phyloP scores from a whole-genome alignment of 2,113 vertebrate species.

The Cephalopholis sonnerati region DNA sequence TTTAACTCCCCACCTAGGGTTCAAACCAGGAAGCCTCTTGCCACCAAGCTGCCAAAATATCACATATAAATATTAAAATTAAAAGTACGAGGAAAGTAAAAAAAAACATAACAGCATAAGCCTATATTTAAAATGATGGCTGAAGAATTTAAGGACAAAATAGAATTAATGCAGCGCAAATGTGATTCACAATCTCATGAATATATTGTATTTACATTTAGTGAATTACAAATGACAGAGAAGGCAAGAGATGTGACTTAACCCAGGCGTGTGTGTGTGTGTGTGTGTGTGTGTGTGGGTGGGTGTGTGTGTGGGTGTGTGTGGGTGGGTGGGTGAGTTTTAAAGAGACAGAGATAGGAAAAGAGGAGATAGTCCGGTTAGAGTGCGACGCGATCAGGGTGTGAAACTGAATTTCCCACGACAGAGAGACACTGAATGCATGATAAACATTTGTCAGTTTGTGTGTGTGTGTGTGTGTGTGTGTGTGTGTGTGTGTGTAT shows the following conservation, averaged over 20 bases:
- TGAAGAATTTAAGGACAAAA: neutral
- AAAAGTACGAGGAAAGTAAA: neutral
- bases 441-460: neutral
- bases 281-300: neutral
- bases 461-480: neutral
- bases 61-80: too few species aligned
- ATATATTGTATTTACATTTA: neutral
- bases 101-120: neutral
- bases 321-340: neutral
- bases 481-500: neutral
- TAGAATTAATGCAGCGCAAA: neutral
- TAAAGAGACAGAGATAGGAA: neutral
- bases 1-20: too few species aligned
- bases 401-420: conserved; percentile 22
- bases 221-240: neutral
- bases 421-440: conserved; percentile 1
- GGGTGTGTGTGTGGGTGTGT: neutral
- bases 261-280: neutral
- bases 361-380: neutral
- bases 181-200: neutral
- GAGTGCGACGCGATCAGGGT: neutral
- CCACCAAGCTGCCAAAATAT: too few species aligned
- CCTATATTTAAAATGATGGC: neutral
- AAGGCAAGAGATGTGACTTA: neutral
- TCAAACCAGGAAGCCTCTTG: too few species aligned